Evolutionary conservation across 2,888 invertebrate species (phyloP).

Genomic region (Opisthograptis luteolata): DNA sequence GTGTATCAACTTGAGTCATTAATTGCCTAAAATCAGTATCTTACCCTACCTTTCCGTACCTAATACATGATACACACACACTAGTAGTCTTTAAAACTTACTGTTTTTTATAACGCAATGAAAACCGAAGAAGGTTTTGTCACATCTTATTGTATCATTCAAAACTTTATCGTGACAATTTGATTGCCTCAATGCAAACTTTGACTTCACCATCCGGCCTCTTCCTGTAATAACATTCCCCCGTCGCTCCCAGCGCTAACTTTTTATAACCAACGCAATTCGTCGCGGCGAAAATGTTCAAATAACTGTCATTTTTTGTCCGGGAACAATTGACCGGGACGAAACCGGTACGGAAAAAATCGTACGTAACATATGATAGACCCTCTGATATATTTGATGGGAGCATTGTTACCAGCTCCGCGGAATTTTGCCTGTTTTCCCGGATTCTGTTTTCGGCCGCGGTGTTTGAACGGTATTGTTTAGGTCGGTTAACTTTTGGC

Average conservation of each 20-base stretch:
- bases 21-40: no score
- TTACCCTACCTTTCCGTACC: no score
- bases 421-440: constrained; percentile 19
- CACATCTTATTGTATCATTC: no score
- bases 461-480: constrained; percentile 21
- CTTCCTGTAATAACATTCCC: constrained; percentile 1
- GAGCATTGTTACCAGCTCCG: constrained; percentile 17
- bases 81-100: no score
- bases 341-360: constrained; percentile 53
- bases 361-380: constrained; percentile 58
- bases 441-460: constrained; percentile 8
- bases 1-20: no score
- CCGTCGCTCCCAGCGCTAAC: constrained; percentile 30
- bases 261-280: constrained; percentile 55
- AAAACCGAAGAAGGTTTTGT: no score
- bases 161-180: no score
- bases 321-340: constrained; percentile 53
- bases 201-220: background rate
- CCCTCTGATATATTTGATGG: constrained; percentile 55
- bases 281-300: constrained; percentile 54
- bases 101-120: no score
- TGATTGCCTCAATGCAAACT: no score
- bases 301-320: constrained; percentile 64
- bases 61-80: no score
- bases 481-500: constrained; percentile 3